These are phyloP conservation scores for Dioctria linearis DNA, from an alignment of 2,888 invertebrate species.

Conservation along the genomic window DNA sequence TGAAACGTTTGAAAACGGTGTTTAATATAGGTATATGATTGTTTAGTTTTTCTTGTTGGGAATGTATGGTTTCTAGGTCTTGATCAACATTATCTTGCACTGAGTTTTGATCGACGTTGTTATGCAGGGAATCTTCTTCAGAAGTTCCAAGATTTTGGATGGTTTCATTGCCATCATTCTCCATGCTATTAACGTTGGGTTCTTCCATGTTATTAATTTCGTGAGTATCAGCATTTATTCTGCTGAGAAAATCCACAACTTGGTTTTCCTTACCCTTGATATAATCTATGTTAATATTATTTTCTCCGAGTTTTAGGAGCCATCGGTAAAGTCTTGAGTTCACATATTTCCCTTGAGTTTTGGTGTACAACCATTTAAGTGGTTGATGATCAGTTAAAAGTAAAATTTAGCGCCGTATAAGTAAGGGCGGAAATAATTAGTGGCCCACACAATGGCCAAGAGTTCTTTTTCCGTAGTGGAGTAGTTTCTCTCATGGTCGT, in stretches of 20 bases:
- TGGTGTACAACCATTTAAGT: background rate
- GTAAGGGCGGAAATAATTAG: too few species aligned
- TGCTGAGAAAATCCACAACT: too few species aligned
- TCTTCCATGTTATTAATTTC: conserved; percentile 16
- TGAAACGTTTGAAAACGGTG: conserved; percentile 44
- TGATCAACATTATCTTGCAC: conserved; percentile 1
- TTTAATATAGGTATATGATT: conserved; percentile 45
- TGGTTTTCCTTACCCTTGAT: conserved; percentile 45
- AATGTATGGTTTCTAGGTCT: conserved; percentile 30
- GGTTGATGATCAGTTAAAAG: too few species aligned
- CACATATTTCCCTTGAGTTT: conserved; percentile 7
- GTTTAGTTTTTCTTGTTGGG: conserved; percentile 42
- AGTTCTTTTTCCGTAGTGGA: too few species aligned
- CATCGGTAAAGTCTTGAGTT: conserved; percentile 22
- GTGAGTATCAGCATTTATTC: conserved; percentile 26
- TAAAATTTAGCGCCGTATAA: background rate
- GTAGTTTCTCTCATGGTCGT: too few species aligned
- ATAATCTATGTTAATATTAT: conserved; percentile 44
- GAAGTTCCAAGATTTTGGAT: background rate
- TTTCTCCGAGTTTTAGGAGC: conserved; percentile 39
- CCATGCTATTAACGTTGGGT: too few species aligned
- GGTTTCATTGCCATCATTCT: background rate
- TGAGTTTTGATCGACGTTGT: background rate
- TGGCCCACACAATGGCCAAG: too few species aligned
- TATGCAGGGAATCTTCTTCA: background rate